phyloP scores from a whole-genome alignment of 2,113 vertebrate genomes.

The Enhydra lutris region DNA sequence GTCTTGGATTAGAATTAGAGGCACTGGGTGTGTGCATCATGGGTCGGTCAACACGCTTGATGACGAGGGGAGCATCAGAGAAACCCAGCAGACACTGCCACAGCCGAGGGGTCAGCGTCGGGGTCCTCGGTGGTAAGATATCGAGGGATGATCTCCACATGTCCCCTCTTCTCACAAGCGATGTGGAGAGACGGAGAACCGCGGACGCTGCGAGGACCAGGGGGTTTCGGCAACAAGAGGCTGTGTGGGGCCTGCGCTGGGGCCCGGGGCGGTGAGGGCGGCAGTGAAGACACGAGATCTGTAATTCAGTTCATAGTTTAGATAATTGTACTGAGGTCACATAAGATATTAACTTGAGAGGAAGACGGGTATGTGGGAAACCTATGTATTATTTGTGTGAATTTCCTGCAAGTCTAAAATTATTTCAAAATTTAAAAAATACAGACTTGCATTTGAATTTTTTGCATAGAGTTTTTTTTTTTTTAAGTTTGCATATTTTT shows the following conservation, averaged over 20 bases:
- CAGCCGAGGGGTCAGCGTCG: fast-evolving
- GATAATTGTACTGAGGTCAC: not conserved
- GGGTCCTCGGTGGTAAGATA: fast-evolving
- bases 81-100: fast-evolving
- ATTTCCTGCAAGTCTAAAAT: not conserved
- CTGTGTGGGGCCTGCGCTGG: not conserved
- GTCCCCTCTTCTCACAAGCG: fast-evolving
- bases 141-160: no score
- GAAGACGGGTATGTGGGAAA: not conserved
- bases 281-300: fast-evolving
- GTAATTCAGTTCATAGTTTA: fast-evolving
- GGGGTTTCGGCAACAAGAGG: fast-evolving
- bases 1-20: not conserved
- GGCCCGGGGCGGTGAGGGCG: not conserved
- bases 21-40: fast-evolving
- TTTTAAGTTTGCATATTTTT: not conserved
- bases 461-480: not conserved
- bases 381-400: not conserved
- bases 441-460: no score
- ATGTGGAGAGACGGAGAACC: fast-evolving
- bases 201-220: fast-evolving
- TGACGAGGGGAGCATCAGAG: no score
- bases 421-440: not conserved
- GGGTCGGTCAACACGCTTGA: no score
- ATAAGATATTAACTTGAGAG: not conserved